Base-by-base conservation (phyloP, 2,888 invertebrate species). In the Chesias legatella region DNA sequence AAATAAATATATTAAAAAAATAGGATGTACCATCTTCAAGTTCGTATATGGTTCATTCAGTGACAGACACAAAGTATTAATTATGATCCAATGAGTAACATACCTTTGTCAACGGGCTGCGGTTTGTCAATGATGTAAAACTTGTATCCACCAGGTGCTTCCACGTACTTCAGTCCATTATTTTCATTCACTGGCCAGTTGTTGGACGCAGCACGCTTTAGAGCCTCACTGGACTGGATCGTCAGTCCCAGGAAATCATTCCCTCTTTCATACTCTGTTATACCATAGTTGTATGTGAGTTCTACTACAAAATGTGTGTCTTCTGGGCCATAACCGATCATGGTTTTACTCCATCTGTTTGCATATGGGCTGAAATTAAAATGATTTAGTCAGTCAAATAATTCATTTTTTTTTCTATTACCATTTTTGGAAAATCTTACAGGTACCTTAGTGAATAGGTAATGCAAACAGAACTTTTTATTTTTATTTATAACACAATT, bases 341-440 rank as follows among this genome's bases (percentile, higher is more conserved):
- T 99, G 0, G 99, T 98, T 88, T 99, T 99, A 72, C 98, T 98
- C 99, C 99, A 99, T 58, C 96, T 93, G 63, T 97, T 98, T 62
- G 95, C 96, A 67, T 98, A 99, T 0, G 98, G 98, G n/a, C 98
- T 98, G 70, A 21, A 85, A 80, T 17, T 17, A 2, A 5, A 17
- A 17, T 17, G 2, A 22, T 10, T 37, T 44, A 26, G 33, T 27
- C 24, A 23, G 6, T 24, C 10, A 31, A n/a, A n/a, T n/a, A n/a
- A n/a, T n/a, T n/a, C n/a, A n/a, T n/a, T n/a, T n/a, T n/a, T n/a
- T n/a, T n/a, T n/a, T n/a, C n/a, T n/a, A n/a, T n/a, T 5, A 26
- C 25, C 35, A 31, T 20, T 20, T 5, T 28, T 28, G 11, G 28
- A 7, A n/a, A n/a, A n/a, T n/a, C n/a, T n/a, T n/a, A n/a, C n/a